A percentile compares a stretch with the other conserved stretches of the same genome.
These are phyloP conservation scores for Phocoena phocoena DNA, from an alignment of 2,113 vertebrate species.

Conservation along the genomic window DNA sequence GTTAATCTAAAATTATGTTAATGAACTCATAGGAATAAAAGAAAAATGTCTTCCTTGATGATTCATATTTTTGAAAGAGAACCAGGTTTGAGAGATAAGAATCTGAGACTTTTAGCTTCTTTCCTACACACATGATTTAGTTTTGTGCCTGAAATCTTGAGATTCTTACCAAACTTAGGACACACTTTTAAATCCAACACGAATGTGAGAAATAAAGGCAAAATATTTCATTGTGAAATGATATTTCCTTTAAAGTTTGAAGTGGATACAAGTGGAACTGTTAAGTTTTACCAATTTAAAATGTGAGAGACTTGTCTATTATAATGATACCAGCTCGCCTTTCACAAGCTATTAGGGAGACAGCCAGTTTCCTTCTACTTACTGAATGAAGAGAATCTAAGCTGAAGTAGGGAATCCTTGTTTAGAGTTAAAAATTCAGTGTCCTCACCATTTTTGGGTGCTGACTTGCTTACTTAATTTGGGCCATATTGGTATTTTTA, in stretches of 20 bases:
- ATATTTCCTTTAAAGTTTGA: constrained; percentile 65
- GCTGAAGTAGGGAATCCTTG: background rate
- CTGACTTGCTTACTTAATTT: background rate
- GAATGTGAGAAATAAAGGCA: constrained; percentile 64
- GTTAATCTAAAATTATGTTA: constrained; percentile 19
- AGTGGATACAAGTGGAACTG: constrained; percentile 46
- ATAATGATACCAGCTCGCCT: constrained; percentile 36
- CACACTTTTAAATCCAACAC: constrained; percentile 59
- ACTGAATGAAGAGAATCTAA: background rate
- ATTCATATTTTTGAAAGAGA: constrained; percentile 6
- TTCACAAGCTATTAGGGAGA: constrained; percentile 37
- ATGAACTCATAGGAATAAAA: constrained; percentile 14
- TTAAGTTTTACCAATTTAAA: constrained; percentile 67
- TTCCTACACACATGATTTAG: background rate
- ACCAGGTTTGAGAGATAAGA: constrained; percentile 8
- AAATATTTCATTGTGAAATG: constrained; percentile 64
- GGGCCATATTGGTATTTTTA: background rate
- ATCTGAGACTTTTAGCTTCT: constrained; percentile 23
- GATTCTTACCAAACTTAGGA: constrained; percentile 53
- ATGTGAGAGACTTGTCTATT: constrained; percentile 72
- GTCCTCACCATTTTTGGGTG: background rate
- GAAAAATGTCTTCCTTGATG: background rate
- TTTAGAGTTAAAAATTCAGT: background rate
- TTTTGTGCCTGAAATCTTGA: constrained; percentile 41
- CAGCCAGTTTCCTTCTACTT: background rate